A percentile compares a stretch with the other conserved stretches of the same genome.
Evolutionary conservation across 1,140 invertebrate species (phyloP).

Genomic region (Dendroctonus ponderosae): DNA sequence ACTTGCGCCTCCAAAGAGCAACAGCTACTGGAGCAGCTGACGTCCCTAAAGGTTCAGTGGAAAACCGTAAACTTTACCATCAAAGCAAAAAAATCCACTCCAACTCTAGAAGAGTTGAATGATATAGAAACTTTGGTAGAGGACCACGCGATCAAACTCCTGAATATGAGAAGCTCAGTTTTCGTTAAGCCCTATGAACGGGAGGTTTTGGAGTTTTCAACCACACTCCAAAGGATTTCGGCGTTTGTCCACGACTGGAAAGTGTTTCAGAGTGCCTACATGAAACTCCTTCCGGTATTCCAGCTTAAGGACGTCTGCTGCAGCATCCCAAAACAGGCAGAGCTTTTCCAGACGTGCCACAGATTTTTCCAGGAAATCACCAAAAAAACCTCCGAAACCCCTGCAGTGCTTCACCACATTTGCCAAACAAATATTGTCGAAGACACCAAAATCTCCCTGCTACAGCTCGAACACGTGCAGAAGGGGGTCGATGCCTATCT

Average conservation of each 20-base stretch:
- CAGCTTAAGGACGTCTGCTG: not conserved
- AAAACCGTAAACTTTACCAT: constrained; percentile 67
- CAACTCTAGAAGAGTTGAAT: constrained; percentile 73
- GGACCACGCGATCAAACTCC: constrained; percentile 83
- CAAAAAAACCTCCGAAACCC: constrained; percentile 58
- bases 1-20: constrained; percentile 85
- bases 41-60: constrained; percentile 83
- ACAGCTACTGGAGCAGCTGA: constrained; percentile 71
- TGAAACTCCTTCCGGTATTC: constrained; percentile 1
- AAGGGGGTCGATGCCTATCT: constrained; percentile 87
- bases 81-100: constrained; percentile 71
- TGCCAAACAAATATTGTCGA: constrained; percentile 70
- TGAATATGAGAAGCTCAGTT: constrained; percentile 83
- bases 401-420: constrained; percentile 67
- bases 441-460: constrained; percentile 67
- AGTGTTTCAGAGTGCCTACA: constrained; percentile 61
- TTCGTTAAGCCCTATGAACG: constrained; percentile 85
- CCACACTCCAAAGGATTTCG: constrained; percentile 71
- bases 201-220: constrained; percentile 75
- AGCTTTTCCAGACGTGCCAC: not conserved
- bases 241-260: constrained; percentile 60
- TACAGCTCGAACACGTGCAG: constrained; percentile 74
- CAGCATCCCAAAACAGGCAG: not conserved
- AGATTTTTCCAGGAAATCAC: constrained; percentile 7
- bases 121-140: constrained; percentile 81